Conservation (phyloP, 2,113 vertebrate genomes). For the Mohoua ochrocephala region DNA sequence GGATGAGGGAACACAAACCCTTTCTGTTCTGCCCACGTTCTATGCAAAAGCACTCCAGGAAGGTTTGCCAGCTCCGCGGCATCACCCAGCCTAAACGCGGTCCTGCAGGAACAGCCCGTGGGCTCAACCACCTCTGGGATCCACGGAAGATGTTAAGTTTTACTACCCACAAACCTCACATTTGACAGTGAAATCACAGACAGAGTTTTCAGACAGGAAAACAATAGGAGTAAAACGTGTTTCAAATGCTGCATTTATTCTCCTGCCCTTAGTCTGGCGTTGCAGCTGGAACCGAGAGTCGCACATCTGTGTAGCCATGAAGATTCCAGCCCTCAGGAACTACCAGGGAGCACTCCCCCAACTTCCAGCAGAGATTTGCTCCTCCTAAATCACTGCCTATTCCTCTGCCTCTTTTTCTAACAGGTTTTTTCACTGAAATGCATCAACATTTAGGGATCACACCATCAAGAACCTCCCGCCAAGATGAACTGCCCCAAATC, state of each 20-base stretch:
- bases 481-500: not conserved
- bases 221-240: not conserved
- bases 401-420: not conserved
- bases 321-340: not conserved
- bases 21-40: not conserved
- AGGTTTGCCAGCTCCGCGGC: not conserved
- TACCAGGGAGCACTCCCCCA: not conserved
- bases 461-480: not conserved
- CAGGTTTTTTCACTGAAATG: not conserved
- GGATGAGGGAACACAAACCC: not conserved
- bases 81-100: not conserved
- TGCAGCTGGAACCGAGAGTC: not conserved
- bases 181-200: not conserved
- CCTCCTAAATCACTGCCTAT: not conserved
- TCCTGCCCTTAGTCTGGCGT: rapidly evolving
- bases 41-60: not conserved
- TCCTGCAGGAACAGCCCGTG: not conserved
- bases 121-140: not conserved
- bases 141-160: not conserved
- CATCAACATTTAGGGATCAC: not conserved
- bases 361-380: not conserved
- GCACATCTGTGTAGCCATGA: rapidly evolving
- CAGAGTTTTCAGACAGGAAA: not conserved
- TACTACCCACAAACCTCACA: not conserved
- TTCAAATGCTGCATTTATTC: not conserved